Percentiles rank a stretch among this genome's conserved stretches.
These are phyloP conservation scores for Ridgeia piscesae DNA, from an alignment of 1,140 invertebrate species.

Conservation along the genomic window DNA sequence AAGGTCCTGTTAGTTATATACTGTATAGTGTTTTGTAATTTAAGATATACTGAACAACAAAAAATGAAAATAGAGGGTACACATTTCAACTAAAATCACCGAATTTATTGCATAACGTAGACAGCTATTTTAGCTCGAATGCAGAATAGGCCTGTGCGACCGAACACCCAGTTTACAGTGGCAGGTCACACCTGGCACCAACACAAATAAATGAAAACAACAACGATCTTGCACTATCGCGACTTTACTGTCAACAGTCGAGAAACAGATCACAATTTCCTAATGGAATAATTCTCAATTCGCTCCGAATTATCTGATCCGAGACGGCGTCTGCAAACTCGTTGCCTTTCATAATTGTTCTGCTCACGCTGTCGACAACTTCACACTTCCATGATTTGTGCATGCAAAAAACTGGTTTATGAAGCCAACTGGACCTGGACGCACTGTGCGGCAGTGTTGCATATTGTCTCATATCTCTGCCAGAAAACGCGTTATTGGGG, in stretches of 20 bases:
- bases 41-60: too few species aligned
- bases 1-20: too few species aligned
- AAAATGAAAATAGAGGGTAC: too few species aligned
- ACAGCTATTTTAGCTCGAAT: too few species aligned
- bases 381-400: neutral
- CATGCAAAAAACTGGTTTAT: neutral
- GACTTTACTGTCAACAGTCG: neutral
- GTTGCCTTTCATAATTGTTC: neutral
- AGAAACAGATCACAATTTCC: neutral
- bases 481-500: neutral
- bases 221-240: neutral
- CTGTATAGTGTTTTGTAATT: too few species aligned
- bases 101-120: too few species aligned
- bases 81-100: too few species aligned
- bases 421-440: neutral
- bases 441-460: neutral
- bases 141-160: too few species aligned
- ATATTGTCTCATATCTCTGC: neutral
- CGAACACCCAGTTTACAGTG: too few species aligned
- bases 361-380: neutral
- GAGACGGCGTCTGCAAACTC: neutral
- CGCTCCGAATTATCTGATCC: neutral
- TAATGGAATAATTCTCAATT: neutral
- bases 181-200: neutral
- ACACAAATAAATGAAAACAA: neutral